Evolutionary conservation across 1,140 invertebrate species (phyloP), one percentile per base, ranked within the genome.

Genomic region (Trachymyrmex cornetzi): DNA sequence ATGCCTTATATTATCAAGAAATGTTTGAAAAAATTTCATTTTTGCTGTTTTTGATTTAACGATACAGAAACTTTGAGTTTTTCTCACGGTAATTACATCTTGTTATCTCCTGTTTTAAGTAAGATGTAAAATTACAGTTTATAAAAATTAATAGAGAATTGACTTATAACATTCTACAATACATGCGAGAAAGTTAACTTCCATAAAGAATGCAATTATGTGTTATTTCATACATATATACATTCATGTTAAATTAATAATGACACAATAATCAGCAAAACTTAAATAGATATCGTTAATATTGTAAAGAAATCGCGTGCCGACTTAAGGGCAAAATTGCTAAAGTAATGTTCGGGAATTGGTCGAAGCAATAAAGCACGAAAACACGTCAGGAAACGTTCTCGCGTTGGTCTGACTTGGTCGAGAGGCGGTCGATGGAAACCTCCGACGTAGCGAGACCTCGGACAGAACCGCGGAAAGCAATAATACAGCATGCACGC

Each of bases 391-490:
- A 22, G 44, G 12, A n/a, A 80, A 66, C 48, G n/a, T 53, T 66
- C 64, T 48, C 63, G 24, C 30, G 30, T 55, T n/a, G 77, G 44
- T 38, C 22, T 38, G 64, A 67, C 61, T 30, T 24, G 24, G 19
- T 11, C 77, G 38, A 64, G 38, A 64, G 61, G 19, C 24, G 48
- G 77, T 34, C 77, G 30, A 55, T 80, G 48, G 61, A 66, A 66
- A 80, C 30, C 61, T 66, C 71, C 19, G 44, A 12, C 38, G 16
- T 27, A n/a, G 12, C 24, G 44, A 53, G 44, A 80, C 48, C 34
- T 69, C 48, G 61, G 12, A 34, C 48, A 24, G 61, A n/a, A 69
- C 14, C 63, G 57, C 77, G 77, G 77, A 66, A 53, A 80, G 64
- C 48, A 67, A 69, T 69, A 55, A 67, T 67, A 79, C 24, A 75